Percentiles rank a stretch among this genome's conserved stretches.
Evolutionary conservation across 2,113 vertebrate species (phyloP).

Genomic region (Atrichornis clamosus): DNA sequence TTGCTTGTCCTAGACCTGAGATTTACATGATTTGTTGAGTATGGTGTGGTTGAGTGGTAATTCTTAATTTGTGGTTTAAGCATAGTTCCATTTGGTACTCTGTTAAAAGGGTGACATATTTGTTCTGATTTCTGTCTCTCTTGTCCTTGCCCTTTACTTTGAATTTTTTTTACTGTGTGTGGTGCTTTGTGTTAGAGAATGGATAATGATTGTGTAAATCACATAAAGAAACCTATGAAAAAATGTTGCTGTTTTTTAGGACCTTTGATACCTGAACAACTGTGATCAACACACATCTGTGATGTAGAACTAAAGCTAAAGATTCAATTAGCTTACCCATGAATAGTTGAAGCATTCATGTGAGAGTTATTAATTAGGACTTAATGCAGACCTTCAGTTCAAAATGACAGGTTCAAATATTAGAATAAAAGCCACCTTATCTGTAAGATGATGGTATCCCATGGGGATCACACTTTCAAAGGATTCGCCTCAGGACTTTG

Average conservation of each 20-base stretch:
- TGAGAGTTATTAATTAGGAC: not conserved
- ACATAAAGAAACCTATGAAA: not conserved
- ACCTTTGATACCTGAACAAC: not conserved
- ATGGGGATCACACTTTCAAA: not conserved
- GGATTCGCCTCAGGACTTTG: not conserved
- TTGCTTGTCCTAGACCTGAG: not conserved
- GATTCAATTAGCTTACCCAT: not conserved
- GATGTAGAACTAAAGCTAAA: not conserved
- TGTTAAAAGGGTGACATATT: not conserved
- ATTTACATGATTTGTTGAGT: not conserved
- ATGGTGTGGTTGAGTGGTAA: accelerated
- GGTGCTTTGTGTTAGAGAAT: not conserved
- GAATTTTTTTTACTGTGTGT: not conserved
- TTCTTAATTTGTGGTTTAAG: not conserved
- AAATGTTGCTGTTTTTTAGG: not conserved
- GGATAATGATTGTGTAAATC: not conserved
- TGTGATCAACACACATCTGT: not conserved
- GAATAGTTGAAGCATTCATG: not conserved
- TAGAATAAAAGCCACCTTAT: not conserved
- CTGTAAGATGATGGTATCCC: not conserved
- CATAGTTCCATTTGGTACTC: not conserved
- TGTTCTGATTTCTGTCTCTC: not conserved
- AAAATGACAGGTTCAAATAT: not conserved
- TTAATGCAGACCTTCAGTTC: not conserved
- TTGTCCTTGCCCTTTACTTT: not conserved